These are phyloP conservation scores for Spea hammondii DNA, from an alignment of 2,797 vertebrate genomes.

Conservation along the genomic window DNA sequence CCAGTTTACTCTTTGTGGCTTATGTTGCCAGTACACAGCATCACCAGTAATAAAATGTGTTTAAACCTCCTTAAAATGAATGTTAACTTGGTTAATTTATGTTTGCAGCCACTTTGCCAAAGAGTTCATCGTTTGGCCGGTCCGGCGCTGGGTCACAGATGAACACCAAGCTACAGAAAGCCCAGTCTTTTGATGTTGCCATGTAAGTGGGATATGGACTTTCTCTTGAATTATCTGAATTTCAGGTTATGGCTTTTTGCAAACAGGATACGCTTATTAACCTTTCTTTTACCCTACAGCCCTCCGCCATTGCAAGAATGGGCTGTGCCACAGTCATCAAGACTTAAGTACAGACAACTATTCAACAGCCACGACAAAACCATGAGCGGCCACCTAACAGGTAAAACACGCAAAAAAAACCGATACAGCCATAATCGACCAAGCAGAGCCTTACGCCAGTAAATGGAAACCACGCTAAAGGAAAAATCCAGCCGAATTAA, in stretches of 20 bases:
- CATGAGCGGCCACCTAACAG: slow-evolving; percentile 96
- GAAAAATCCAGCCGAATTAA: too few species aligned
- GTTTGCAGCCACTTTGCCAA: slow-evolving; percentile 84
- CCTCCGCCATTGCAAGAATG: slow-evolving; percentile 78
- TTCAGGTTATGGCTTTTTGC: too few species aligned
- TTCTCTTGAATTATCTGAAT: too few species aligned
- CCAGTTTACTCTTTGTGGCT: too few species aligned
- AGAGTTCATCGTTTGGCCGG: slow-evolving; percentile 88
- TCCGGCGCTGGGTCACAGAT: slow-evolving; percentile 74
- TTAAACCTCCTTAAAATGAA: too few species aligned
- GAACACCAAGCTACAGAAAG: slow-evolving; percentile 86
- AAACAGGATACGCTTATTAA: too few species aligned
- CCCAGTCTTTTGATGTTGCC: slow-evolving; percentile 84
- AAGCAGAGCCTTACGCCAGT: too few species aligned
- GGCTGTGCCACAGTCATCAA: slow-evolving; percentile 93
- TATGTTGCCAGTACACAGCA: too few species aligned
- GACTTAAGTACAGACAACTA: slow-evolving; percentile 94
- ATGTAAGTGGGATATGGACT: slow-evolving; percentile 68
- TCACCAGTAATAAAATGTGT: too few species aligned
- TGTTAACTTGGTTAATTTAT: slow-evolving; percentile 5
- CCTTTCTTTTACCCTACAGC: slow-evolving; percentile 59
- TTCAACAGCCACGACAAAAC: slow-evolving; percentile 99
- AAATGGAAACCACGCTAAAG: too few species aligned
- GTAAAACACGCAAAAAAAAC: slow-evolving; percentile 62
- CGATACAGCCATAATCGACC: too few species aligned